These are phyloP conservation scores for Paradoxurus hermaphroditus DNA, from an alignment of 2,113 vertebrate genomes.

Conservation along the genomic window DNA sequence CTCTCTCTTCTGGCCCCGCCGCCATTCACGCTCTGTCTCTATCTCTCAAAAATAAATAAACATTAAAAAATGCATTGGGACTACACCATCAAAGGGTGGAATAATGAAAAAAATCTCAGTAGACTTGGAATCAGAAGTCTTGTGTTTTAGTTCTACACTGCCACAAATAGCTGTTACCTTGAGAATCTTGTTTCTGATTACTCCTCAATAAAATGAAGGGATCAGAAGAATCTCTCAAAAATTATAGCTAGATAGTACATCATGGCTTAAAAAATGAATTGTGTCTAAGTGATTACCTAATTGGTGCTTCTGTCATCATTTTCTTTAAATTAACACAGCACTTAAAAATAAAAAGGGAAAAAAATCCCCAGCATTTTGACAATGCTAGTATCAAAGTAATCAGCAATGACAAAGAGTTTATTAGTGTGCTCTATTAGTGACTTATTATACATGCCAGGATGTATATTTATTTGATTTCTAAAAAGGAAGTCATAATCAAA, in stretches of 20 bases:
- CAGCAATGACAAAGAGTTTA: not conserved
- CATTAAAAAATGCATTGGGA: too few relatives aligned
- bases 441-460: not conserved
- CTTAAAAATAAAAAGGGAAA: not conserved
- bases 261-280: not conserved
- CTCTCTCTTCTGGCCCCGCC: too few relatives aligned
- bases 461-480: not conserved
- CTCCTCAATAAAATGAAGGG: not conserved
- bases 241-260: not conserved
- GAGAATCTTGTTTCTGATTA: not conserved
- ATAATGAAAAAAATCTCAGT: not conserved
- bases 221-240: not conserved
- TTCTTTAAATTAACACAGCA: not conserved
- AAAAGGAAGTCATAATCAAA: not conserved
- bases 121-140: not conserved
- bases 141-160: not conserved
- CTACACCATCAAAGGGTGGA: not conserved
- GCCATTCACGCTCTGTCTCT: too few relatives aligned
- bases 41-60: too few relatives aligned
- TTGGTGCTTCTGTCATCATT: not conserved
- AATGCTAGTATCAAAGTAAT: not conserved
- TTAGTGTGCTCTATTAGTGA: not conserved
- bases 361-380: conserved; percentile 4
- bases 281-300: not conserved
- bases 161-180: not conserved